Evolutionary conservation across 2,888 invertebrate species (phyloP).

Genomic region (Crepidodera aurea): DNA sequence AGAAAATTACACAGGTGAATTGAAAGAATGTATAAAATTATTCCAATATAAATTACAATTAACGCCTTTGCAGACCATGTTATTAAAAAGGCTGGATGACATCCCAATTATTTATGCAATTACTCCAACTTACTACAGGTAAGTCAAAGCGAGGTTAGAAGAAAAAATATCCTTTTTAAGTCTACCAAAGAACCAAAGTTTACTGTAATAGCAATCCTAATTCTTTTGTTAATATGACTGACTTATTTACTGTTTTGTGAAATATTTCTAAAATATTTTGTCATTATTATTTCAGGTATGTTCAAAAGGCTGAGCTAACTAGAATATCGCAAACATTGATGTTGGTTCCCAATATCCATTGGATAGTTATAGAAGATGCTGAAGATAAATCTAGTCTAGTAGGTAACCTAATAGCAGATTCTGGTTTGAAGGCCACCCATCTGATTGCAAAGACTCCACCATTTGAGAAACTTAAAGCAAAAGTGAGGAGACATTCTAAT

Average conservation of each 20-base stretch:
- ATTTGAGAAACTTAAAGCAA: conserved; percentile 72
- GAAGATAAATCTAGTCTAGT: conserved; percentile 76
- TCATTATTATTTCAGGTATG: too few species aligned
- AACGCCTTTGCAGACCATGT: conserved; percentile 10
- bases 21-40: conserved; percentile 3
- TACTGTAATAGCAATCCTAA: too few species aligned
- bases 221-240: too few species aligned
- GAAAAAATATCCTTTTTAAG: too few species aligned
- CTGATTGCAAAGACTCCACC: conserved; percentile 75
- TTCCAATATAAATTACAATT: conserved; percentile 13
- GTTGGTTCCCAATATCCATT: conserved; percentile 88
- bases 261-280: too few species aligned
- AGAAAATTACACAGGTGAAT: conserved; percentile 1
- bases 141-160: too few species aligned
- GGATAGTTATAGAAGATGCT: conserved; percentile 93
- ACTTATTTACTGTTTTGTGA: too few species aligned
- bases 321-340: conserved; percentile 87
- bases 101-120: conserved; percentile 84
- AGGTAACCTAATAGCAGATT: conserved; percentile 71
- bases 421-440: conserved; percentile 66
- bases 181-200: too few species aligned
- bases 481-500: conserved; percentile 51
- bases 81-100: conserved; percentile 19
- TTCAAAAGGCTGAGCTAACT: conserved; percentile 94
- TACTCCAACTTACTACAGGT: conserved; percentile 89